These are phyloP conservation scores for Semicossyphus pulcher DNA, from an alignment of 2,113 vertebrate species.

Conservation along the genomic window DNA sequence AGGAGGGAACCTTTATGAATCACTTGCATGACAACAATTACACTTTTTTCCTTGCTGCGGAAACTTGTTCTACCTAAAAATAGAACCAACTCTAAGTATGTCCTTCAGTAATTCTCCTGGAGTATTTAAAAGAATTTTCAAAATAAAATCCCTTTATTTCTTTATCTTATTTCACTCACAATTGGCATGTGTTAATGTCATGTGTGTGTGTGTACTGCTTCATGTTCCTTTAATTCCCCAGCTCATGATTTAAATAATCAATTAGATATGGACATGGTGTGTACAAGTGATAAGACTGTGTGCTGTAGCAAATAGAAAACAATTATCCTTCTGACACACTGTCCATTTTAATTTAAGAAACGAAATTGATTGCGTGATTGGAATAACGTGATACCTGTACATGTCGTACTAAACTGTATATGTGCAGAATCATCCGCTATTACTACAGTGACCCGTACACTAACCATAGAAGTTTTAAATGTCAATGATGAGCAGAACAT, in stretches of 20 bases:
- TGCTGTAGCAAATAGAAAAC: neutral
- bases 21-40: too few relatives aligned
- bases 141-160: too few relatives aligned
- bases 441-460: too few relatives aligned
- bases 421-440: too few relatives aligned
- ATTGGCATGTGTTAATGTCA: too few relatives aligned
- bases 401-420: too few relatives aligned
- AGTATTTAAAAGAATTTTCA: too few relatives aligned
- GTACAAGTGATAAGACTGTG: neutral
- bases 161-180: too few relatives aligned
- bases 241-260: neutral
- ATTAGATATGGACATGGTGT: neutral
- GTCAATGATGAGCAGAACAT: conserved; percentile 19
- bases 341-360: neutral
- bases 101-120: neutral
- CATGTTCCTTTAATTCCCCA: neutral
- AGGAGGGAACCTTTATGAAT: neutral
- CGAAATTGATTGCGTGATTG: neutral
- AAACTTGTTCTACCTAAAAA: neutral
- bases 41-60: too few relatives aligned
- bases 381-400: too few relatives aligned
- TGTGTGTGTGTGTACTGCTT: neutral
- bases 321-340: neutral
- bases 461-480: too few relatives aligned
- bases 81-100: neutral